Base-by-base conservation (phyloP, 1,140 invertebrate species). In the Chionoecetes opilio region DNA sequence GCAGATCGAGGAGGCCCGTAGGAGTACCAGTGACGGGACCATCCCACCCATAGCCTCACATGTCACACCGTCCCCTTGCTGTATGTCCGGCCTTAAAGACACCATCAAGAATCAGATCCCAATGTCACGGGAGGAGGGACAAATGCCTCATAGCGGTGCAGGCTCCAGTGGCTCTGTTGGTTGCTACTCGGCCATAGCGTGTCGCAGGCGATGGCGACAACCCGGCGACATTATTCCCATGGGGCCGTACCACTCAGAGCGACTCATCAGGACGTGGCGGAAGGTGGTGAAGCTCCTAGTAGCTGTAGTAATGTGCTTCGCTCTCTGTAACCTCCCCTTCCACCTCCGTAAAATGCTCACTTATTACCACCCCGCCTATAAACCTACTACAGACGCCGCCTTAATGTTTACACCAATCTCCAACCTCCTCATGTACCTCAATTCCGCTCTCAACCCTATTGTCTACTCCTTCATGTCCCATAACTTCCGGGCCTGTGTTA, bases 241-340 rank as follows among this genome's bases (percentile, higher is more conserved):
- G 38, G 92, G 96, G 26, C 94, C 96, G n/a, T 96, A 96, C 88
- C 96, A 95, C 92, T 95, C 94, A 0, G 93, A 94, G 32, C 85
- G 93, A 17, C 86, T 96, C 75, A 91, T 96, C 9, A 75, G 94
- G 0, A 96, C 93, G 3, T 96, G 96, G 96, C 85, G 94, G n/a
- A 96, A 96, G 90, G 97, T 97, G 11, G 97, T 97, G 93, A 98
- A 98, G 88, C 98, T 99, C 97, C 97, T 99, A 34, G 98, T 99
- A 35, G 98, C 98, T 5, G 98, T 99, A 17, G 98, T 99, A 9
- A 97, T 98, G 63, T 98, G 98, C 87, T 99, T 99, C 97, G 98
- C 98, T 2, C 96, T 99, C 17, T 99, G 98, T 97, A 98, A 99
- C 97, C 97, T 99, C 34, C 98, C 98, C 0, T 98, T 98, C 97